Evolutionary conservation across 64 coral and sea anemone species (phyloP), one percentile per base, ranked within the genome.

Genomic region (Exaiptasia diaphana): DNA sequence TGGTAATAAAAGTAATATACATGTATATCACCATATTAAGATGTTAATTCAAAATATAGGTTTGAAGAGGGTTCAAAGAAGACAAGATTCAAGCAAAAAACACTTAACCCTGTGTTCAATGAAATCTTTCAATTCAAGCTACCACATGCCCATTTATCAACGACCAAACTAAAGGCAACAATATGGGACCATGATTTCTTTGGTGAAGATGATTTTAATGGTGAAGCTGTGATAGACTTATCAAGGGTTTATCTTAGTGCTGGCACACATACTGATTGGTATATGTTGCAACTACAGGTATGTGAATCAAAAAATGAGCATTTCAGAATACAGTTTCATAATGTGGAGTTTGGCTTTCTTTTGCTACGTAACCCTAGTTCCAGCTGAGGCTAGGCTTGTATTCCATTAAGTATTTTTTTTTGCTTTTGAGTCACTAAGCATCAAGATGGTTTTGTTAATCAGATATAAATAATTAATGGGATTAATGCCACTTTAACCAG

Each of bases 131-230:
- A 89, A n/a, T 97, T 97, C 73, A 81, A 87, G 38, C 44, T 97
- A 17, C 59, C 80, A 0, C 88, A 97, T 22, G 56, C 82, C 41
- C 6, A 53, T 41, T 73, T 97, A 30, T 23, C 53, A 13, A 78
- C 78, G 29, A 84, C 93, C 4, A 91, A 88, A 50, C 64, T 97
- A 14, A 38, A 83, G 24, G 88, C 75, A 52, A 82, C 83, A 11
- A 62, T 97, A 56, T 97, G 54, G 83, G 93, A 97, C 55, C 93
- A 97, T 79, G 93, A 97, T 17, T 83, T 97, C 21, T 90, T 97
- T 91, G 93, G 93, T 46, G 88, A 87, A 78, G 93, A 97, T 69
- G 93, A 97, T 74, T 97, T 97, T 23, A 97, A 91, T 77, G 93
- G 93, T 21, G 88, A 97, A 85, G 93, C 83, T 15, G 85, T 97